Percentiles rank a stretch among this genome's conserved stretches.
These are phyloP conservation scores for Chamaedrilus cognettii DNA, from an alignment of 2,888 invertebrate species.

Conservation along the genomic window DNA sequence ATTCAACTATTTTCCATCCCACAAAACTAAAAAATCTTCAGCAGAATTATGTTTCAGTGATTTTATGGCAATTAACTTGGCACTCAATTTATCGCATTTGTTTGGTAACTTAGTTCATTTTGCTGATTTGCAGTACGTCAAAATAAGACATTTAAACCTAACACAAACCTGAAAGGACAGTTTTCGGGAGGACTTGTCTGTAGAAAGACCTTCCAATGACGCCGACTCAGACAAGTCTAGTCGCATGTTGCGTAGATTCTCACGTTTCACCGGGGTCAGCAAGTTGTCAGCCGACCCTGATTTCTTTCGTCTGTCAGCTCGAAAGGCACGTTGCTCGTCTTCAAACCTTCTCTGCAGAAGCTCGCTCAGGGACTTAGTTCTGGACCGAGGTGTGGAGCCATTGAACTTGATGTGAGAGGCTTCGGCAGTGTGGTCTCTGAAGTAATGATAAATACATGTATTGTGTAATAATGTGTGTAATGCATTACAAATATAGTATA, in stretches of 20 bases:
- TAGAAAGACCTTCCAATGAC: conserved; percentile 2
- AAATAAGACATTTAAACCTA: background rate
- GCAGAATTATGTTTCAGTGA: too few relatives aligned
- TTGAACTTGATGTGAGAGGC: too few relatives aligned
- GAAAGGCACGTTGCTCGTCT: conserved; percentile 9
- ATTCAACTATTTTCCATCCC: too few relatives aligned
- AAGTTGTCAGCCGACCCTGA: conserved; percentile 18
- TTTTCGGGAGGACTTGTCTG: conserved; percentile 9
- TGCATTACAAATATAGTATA: too few relatives aligned
- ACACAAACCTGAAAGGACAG: conserved; percentile 13
- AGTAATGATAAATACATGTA: too few relatives aligned
- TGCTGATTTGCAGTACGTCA: background rate
- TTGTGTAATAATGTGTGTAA: too few relatives aligned
- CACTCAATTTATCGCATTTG: too few relatives aligned
- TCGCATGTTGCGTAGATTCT: background rate
- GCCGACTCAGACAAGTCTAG: background rate
- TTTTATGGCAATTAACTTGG: too few relatives aligned
- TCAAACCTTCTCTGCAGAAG: background rate
- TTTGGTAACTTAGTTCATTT: background rate
- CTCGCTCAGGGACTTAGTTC: conserved; percentile 16
- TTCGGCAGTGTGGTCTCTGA: too few relatives aligned
- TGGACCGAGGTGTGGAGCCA: too few relatives aligned
- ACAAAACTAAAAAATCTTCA: too few relatives aligned
- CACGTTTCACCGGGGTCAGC: background rate
- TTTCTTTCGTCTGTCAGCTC: background rate